Evolutionary conservation across 2,888 invertebrate species (phyloP).

Genomic region (Cosmia trapezina): DNA sequence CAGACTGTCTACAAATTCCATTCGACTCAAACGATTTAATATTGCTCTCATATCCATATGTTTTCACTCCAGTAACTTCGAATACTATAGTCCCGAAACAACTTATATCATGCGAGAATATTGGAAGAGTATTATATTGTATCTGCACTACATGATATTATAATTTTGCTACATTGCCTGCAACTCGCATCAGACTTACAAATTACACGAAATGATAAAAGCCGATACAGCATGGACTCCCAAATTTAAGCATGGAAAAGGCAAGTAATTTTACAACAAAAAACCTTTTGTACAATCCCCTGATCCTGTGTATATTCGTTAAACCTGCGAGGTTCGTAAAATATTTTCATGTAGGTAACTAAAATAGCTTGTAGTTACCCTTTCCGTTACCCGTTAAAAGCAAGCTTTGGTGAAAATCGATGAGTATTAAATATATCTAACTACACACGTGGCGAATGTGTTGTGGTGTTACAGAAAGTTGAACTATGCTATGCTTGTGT

Average conservation of each 20-base stretch:
- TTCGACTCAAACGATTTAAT: conserved; percentile 35
- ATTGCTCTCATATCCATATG: conserved; percentile 19
- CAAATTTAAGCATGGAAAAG: conserved; percentile 37
- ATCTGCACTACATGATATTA: conserved; percentile 1
- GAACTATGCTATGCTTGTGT: neutral
- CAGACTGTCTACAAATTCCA: conserved; percentile 16
- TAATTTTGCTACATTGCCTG: conserved; percentile 13
- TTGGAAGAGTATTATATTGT: conserved; percentile 15
- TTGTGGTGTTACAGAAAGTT: neutral
- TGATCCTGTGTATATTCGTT: conserved; percentile 5
- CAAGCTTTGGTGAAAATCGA: conserved; percentile 38
- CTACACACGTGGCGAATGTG: neutral
- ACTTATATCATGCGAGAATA: conserved; percentile 6
- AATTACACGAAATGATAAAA: conserved; percentile 35
- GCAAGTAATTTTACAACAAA: conserved; percentile 17
- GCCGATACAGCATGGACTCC: conserved; percentile 1
- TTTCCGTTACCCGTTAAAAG: conserved; percentile 52
- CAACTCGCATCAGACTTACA: conserved; percentile 30
- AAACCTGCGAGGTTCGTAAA: conserved; percentile 19
- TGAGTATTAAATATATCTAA: conserved; percentile 15
- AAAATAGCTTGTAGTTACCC: conserved; percentile 36
- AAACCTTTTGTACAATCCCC: conserved; percentile 39
- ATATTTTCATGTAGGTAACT: conserved; percentile 35
- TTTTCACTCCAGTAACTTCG: conserved; percentile 19
- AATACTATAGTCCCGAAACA: conserved; percentile 29